Conservation (phyloP, 2,797 vertebrate genomes). For the Notoglanidium macrostoma region DNA sequence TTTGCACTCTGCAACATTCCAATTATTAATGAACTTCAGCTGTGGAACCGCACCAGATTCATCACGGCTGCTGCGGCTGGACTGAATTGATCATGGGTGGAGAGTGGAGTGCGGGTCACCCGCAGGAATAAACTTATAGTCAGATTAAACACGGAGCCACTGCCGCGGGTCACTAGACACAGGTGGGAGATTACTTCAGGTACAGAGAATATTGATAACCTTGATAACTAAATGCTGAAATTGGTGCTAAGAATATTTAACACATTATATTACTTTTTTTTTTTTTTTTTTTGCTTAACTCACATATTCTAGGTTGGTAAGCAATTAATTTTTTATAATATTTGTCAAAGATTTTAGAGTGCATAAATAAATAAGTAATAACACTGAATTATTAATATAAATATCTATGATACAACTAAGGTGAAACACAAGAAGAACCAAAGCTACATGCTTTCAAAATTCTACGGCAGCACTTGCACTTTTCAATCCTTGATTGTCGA, state of each 20-base stretch:
- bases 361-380: not conserved
- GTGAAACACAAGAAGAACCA: not conserved
- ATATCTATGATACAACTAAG: not conserved
- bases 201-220: not conserved
- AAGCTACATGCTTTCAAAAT: not conserved
- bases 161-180: constrained; percentile 69
- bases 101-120: constrained; percentile 79
- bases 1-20: constrained; percentile 99
- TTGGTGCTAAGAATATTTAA: not conserved
- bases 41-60: constrained; percentile 89
- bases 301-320: not conserved
- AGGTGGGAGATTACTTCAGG: not conserved
- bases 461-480: not conserved
- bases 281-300: not conserved
- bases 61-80: constrained; percentile 85
- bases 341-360: not conserved
- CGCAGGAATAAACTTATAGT: constrained; percentile 79
- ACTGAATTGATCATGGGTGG: constrained; percentile 85
- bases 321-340: not conserved
- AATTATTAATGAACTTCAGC: constrained; percentile 99
- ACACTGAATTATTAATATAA: not conserved
- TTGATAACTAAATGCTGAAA: constrained; percentile 12
- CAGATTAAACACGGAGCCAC: constrained; percentile 74
- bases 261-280: not conserved
- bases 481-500: not conserved